These are phyloP conservation scores for Yponomeuta malinellus DNA, from an alignment of 2,888 invertebrate genomes.

Conservation along the genomic window DNA sequence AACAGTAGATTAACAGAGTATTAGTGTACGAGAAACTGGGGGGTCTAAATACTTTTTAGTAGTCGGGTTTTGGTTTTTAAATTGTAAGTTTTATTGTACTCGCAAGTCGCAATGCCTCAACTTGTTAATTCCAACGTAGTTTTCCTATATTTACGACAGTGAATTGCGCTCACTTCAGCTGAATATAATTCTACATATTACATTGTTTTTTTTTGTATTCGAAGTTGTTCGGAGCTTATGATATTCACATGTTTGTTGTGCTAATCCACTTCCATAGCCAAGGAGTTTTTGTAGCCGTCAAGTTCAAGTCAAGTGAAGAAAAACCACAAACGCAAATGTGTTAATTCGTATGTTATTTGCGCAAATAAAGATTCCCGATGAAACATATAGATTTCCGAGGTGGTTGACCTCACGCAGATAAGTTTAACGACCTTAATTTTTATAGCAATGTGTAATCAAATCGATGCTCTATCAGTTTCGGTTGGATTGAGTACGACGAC, in stretches of 20 bases:
- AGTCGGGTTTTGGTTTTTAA: too few relatives aligned
- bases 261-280: constrained; percentile 32
- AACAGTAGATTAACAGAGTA: too few relatives aligned
- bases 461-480: not conserved
- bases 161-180: too few relatives aligned
- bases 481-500: not conserved
- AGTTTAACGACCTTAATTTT: not conserved
- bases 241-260: constrained; percentile 27
- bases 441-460: constrained; percentile 9
- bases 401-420: constrained; percentile 10
- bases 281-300: not conserved
- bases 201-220: too few relatives aligned
- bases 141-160: too few relatives aligned
- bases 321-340: not conserved
- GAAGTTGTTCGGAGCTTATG: too few relatives aligned
- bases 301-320: constrained; percentile 1
- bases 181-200: too few relatives aligned
- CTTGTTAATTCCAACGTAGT: too few relatives aligned
- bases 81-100: too few relatives aligned
- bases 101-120: too few relatives aligned
- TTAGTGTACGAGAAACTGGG: too few relatives aligned
- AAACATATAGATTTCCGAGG: constrained; percentile 6
- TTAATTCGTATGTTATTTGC: constrained; percentile 9
- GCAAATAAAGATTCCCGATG: constrained; percentile 12
- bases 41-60: too few relatives aligned